These are phyloP conservation scores for Eretmochelys imbricata DNA, from an alignment of 2,113 vertebrate species.

Conservation along the genomic window DNA sequence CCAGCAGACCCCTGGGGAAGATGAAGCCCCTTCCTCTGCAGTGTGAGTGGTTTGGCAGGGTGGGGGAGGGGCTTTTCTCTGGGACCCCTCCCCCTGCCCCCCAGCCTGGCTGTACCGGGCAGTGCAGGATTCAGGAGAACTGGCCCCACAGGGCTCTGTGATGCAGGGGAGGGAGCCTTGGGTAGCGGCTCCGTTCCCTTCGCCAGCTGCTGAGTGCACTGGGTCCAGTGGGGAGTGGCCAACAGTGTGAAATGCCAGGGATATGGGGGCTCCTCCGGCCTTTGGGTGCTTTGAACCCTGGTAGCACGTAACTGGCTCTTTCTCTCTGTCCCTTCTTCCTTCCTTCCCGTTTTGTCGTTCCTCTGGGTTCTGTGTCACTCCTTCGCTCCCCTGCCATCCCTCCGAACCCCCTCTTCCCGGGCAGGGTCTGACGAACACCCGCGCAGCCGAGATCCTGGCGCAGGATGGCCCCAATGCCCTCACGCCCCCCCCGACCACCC, in stretches of 20 bases:
- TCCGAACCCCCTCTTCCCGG: accelerated
- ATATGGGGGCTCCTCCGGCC: background rate
- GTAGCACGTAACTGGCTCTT: background rate
- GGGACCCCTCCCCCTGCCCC: background rate
- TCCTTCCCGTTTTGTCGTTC: background rate
- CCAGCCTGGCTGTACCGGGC: too few relatives aligned
- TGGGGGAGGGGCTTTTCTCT: background rate
- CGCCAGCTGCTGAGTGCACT: too few relatives aligned
- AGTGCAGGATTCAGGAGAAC: background rate
- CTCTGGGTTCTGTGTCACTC: background rate
- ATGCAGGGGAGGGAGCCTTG: background rate
- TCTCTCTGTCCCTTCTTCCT: background rate
- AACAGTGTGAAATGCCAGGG: background rate
- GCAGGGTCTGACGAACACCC: conserved; percentile 86
- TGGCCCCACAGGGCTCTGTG: background rate
- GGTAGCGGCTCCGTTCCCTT: background rate
- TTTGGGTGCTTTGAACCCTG: background rate
- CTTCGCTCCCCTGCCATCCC: too few relatives aligned
- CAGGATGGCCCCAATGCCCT: conserved; percentile 89
- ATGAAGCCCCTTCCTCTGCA: background rate
- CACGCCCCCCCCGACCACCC: conserved; percentile 90
- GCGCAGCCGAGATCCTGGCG: conserved; percentile 84
- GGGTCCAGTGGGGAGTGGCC: background rate
- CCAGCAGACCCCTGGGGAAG: too few relatives aligned
- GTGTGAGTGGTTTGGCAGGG: background rate